A percentile compares a stretch with the other conserved stretches of the same genome.
These are phyloP conservation scores for Erannis defoliaria DNA, from an alignment of 2,888 invertebrate genomes.

Conservation along the genomic window DNA sequence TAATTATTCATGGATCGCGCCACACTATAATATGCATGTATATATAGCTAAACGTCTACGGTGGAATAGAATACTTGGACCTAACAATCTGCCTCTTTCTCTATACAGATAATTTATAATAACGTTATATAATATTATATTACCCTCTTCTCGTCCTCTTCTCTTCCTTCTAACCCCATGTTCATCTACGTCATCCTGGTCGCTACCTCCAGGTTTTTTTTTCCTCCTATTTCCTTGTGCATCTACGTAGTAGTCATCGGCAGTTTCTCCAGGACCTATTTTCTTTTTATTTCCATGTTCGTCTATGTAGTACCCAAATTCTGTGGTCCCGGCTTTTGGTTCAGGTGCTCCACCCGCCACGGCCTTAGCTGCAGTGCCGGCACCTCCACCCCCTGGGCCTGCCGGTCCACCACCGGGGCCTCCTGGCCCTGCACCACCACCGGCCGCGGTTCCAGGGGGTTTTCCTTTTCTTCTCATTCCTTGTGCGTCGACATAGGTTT, in stretches of 20 bases:
- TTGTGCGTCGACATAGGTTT: neutral
- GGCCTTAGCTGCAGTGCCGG: neutral
- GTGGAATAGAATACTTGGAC: neutral
- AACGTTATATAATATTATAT: too few relatives aligned
- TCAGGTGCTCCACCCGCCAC: too few relatives aligned
- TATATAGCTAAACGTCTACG: neutral
- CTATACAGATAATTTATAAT: neutral
- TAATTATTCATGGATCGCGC: too few relatives aligned
- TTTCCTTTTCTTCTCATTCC: neutral
- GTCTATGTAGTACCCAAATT: slow-evolving; percentile 3
- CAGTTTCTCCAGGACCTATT: neutral
- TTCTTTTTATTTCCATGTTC: neutral
- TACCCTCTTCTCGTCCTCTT: slow-evolving; percentile 23
- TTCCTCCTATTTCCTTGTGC: neutral
- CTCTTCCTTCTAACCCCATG: slow-evolving; percentile 1
- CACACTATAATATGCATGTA: neutral
- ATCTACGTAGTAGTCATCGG: slow-evolving; percentile 3
- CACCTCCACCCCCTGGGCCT: neutral
- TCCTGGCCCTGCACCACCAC: neutral
- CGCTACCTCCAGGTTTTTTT: neutral
- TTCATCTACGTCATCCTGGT: neutral
- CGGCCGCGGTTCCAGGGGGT: neutral
- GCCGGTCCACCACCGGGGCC: too few relatives aligned
- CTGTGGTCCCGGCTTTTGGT: neutral
- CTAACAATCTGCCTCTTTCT: neutral